Percentiles rank a stretch among this genome's conserved stretches.
phyloP scores from a whole-genome alignment of 2,113 vertebrate species.

The Meles meles region DNA sequence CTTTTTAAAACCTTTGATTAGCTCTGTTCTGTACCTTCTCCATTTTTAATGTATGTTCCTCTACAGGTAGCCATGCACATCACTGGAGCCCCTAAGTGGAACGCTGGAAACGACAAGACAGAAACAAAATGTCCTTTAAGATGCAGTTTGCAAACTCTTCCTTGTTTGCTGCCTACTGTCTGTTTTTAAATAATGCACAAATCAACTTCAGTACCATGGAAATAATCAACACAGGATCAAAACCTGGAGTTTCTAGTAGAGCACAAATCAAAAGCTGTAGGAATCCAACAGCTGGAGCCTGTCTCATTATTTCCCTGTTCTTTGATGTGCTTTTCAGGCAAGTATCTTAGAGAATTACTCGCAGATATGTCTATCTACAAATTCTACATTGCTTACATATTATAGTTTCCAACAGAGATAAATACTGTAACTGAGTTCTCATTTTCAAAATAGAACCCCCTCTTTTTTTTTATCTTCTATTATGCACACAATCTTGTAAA shows the following conservation, averaged over 20 bases:
- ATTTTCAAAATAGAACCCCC: slow-evolving; percentile 76
- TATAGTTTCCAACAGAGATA: slow-evolving; percentile 84
- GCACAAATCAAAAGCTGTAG: slow-evolving; percentile 87
- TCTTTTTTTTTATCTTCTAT: slow-evolving; percentile 72
- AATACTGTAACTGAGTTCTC: slow-evolving; percentile 83
- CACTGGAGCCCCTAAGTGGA: background rate
- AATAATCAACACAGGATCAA: slow-evolving; percentile 88
- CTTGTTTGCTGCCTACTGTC: slow-evolving; percentile 76
- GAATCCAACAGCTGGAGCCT: slow-evolving; percentile 86
- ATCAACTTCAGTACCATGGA: slow-evolving; percentile 83
- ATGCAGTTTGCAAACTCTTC: slow-evolving; percentile 81
- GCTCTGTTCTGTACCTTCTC: background rate
- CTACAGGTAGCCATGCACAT: background rate
- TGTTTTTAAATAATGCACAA: slow-evolving; percentile 83
- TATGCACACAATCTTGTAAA: slow-evolving; percentile 80
- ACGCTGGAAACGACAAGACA: slow-evolving; percentile 46
- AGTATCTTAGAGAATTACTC: slow-evolving; percentile 85
- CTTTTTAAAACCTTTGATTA: slow-evolving; percentile 12
- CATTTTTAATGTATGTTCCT: background rate
- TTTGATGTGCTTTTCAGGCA: slow-evolving; percentile 88
- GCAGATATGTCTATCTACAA: slow-evolving; percentile 83
- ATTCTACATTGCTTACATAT: slow-evolving; percentile 84
- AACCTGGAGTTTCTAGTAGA: slow-evolving; percentile 84
- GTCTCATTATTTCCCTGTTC: slow-evolving; percentile 85
- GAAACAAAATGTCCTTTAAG: slow-evolving; percentile 75